phyloP scores from a whole-genome alignment of 2,113 vertebrate species.

The Aix galericulata region DNA sequence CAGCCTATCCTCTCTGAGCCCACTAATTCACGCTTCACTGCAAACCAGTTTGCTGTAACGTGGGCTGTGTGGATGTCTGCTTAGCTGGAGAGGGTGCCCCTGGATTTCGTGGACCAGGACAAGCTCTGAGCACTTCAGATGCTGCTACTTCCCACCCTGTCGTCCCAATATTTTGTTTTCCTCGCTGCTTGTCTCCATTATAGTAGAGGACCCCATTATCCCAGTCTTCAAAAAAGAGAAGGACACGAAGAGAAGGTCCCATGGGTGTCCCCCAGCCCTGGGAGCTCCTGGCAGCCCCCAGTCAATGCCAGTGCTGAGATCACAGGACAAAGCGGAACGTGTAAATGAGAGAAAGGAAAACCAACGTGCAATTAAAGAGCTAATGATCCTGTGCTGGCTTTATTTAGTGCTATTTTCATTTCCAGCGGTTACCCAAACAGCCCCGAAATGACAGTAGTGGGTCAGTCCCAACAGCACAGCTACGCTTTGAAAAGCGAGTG shows the following conservation, averaged over 20 bases:
- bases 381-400: conserved; percentile 35
- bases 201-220: background rate
- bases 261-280: background rate
- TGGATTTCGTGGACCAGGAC: background rate
- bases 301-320: background rate
- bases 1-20: background rate
- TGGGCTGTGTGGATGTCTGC: background rate
- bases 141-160: background rate
- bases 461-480: conserved; percentile 53
- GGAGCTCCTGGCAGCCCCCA: background rate
- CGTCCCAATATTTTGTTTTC: background rate
- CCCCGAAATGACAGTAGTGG: conserved; percentile 44
- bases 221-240: background rate
- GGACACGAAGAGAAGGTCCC: background rate
- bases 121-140: background rate
- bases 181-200: background rate
- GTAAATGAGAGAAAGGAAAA: background rate
- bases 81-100: background rate
- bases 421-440: conserved; percentile 54
- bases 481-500: conserved; percentile 50
- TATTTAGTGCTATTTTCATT: conserved; percentile 57
- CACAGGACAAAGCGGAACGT: background rate
- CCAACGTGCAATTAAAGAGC: conserved; percentile 43
- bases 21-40: background rate
- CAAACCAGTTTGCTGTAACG: background rate